Base-by-base conservation (phyloP, 2,888 invertebrate genomes). In the Drosophila fungiperda region DNA sequence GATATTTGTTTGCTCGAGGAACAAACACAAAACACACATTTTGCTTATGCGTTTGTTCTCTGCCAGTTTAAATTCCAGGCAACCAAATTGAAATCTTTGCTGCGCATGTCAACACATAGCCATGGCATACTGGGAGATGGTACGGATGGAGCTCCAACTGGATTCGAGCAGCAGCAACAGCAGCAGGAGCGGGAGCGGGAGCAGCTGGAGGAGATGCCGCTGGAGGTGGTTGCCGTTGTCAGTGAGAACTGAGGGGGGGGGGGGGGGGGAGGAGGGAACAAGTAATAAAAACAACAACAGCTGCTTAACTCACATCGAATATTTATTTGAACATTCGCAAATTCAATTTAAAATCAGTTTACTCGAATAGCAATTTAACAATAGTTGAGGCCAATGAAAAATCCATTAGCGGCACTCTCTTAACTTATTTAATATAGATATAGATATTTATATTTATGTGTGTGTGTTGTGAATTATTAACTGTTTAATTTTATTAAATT, bases 51-150 rank as follows among this genome's bases (percentile, higher is more conserved):
- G 17, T 53, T 32, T 58, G 32, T 36, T 23, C 48, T 59, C 65
- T 78, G 75, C 32, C 70, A 93, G 92, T 92, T 91, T 65, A 93
- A 93, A 86, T 93, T 92, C 60, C 92, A 92, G 73, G 93, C 92
- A 20, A 92, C 92, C 20, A 93, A 93, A 78, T 70, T 93, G 38
- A 93, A 93, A 82, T 92, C 92, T 15, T 75, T 93, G 45, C 76
- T 93, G 59, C 90, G 92, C 79, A 90, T 92, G 26, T 90, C 91
- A 40, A 89, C 72, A 55, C 90, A 90, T 65, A 87, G 69, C 59
- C 91, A 90, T 64, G 90, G 90, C 17, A 76, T 81, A 1, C 40
- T 79, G n/a, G 38, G 57, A 0, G 80, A 73, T 29, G 33, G 52
- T 3, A 55, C 35, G 11, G 75, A 70, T 9, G 73, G 48, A 12